Evolutionary conservation across 2,888 invertebrate species (phyloP).

Genomic region (Anodontia alba): DNA sequence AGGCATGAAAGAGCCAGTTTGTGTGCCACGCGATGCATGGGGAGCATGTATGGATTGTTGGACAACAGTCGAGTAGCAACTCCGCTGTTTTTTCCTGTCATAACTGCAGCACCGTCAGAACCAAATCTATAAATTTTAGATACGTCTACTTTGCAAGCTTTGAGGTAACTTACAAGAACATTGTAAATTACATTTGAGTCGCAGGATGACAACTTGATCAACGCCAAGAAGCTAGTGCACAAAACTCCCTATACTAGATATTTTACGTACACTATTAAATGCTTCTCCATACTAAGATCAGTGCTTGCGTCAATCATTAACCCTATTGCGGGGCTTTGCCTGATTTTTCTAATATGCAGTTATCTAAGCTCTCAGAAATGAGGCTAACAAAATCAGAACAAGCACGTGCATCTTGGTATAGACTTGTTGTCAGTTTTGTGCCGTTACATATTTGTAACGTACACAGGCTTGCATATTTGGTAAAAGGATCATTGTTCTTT

Average conservation of each 20-base stretch:
- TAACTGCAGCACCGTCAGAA: too few species aligned
- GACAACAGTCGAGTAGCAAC: conserved; percentile 26
- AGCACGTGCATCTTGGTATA: conserved; percentile 30
- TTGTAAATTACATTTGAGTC: too few species aligned
- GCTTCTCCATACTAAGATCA: conserved; percentile 34
- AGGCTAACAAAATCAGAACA: conserved; percentile 29
- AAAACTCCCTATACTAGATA: conserved; percentile 23
- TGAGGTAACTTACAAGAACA: conserved; percentile 38
- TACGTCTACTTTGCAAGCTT: conserved; percentile 28
- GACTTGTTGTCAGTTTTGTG: conserved; percentile 14
- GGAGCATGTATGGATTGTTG: conserved; percentile 42
- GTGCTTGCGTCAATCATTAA: conserved; percentile 40
- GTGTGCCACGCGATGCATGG: too few species aligned
- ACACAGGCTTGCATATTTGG: too few species aligned
- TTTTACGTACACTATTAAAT: too few species aligned
- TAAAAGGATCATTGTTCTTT: too few species aligned
- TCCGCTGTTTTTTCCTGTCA: conserved; percentile 32
- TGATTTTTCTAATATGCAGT: conserved; percentile 22
- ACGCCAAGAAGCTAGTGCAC: too few species aligned
- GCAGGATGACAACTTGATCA: too few species aligned
- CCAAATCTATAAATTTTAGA: too few species aligned
- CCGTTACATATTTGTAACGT: conserved; percentile 25
- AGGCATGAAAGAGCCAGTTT: too few species aligned
- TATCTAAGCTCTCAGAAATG: conserved; percentile 28
- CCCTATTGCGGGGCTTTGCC: conserved; percentile 33